phyloP scores from a whole-genome alignment of 1,140 invertebrate species.

The Laupala kohalensis region DNA sequence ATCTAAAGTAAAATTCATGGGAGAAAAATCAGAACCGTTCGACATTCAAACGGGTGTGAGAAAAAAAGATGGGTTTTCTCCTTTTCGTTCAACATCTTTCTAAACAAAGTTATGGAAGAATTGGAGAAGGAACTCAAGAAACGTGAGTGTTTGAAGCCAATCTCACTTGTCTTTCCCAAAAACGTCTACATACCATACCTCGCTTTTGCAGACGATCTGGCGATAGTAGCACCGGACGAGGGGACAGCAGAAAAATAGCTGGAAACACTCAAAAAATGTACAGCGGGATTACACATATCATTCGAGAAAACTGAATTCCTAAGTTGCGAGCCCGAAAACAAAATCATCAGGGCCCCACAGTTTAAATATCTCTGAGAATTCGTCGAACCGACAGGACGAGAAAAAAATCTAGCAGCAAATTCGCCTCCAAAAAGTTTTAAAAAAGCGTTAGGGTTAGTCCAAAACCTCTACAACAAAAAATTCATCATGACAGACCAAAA shows the following conservation, averaged over 20 bases:
- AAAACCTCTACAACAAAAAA: slow-evolving; percentile 1
- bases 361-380: slow-evolving; percentile 2
- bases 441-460: neutral
- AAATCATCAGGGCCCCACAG: neutral
- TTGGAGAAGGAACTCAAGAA: slow-evolving; percentile 1
- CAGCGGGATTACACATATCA: neutral
- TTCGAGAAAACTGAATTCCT: slow-evolving; percentile 4
- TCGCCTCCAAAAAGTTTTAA: slow-evolving; percentile 1
- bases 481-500: neutral
- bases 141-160: slow-evolving; percentile 1
- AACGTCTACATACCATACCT: neutral
- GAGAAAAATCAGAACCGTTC: neutral
- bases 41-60: slow-evolving; percentile 1
- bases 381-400: neutral
- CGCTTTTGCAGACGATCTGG: slow-evolving; percentile 1
- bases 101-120: slow-evolving; percentile 4
- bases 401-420: slow-evolving; percentile 1
- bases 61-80: slow-evolving; percentile 2
- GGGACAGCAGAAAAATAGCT: neutral
- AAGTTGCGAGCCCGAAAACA: neutral
- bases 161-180: slow-evolving; percentile 4
- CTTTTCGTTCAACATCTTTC: neutral
- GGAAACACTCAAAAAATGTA: slow-evolving; percentile 3
- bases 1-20: slow-evolving; percentile 1
- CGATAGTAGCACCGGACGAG: neutral